Evolutionary conservation across 2,113 vertebrate species (phyloP), one percentile per base, ranked within the genome.

Genomic region (Onychostoma macrolepis): DNA sequence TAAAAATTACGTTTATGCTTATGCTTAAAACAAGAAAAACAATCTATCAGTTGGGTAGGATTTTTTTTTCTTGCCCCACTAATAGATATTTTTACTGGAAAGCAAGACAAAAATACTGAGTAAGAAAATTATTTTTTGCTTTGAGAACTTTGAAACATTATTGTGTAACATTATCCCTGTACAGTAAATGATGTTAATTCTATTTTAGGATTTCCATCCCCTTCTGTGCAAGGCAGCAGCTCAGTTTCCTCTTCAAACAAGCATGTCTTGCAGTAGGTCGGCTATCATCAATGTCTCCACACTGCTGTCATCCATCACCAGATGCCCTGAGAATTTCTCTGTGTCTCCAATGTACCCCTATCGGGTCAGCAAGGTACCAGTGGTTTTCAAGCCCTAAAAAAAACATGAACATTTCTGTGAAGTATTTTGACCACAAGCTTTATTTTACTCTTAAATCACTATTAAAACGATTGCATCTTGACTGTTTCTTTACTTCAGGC

Each of bases 281-380:
- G 89, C 91, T 65, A 85, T 94, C 33, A 0, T 94, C 72, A 95
- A 92, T 26, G 38, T 94, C 13, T 93, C 92, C 63, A 93, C 89
- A 21, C 1, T 0, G 1, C 58, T 21, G 0, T 91, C 88, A n/a
- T 95, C 90, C 71, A 90, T 93, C 13, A 56, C 85, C 80, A 91
- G 84, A 84, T 87, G 91, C 0, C 1, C 79, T 0, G 78, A 89
- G 13, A 87, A 83, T 58, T 92, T 90, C 84, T 45, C 0, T 56
- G 19, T 28, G 5, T 80, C 76, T 12, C 89, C 86, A 1, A 82
- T 89, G 83, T 80, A 93, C 82, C 87, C 93, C 50, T 95, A 93
- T 79, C 85, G 90, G 65, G 87, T 86, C 89, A 95, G 94, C 91
- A 94, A 94, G 92, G 94, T 95, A 90, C 30, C 69, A 0, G 17